These are phyloP conservation scores for Poecile atricapillus DNA, from an alignment of 2,113 vertebrate genomes.

Conservation along the genomic window DNA sequence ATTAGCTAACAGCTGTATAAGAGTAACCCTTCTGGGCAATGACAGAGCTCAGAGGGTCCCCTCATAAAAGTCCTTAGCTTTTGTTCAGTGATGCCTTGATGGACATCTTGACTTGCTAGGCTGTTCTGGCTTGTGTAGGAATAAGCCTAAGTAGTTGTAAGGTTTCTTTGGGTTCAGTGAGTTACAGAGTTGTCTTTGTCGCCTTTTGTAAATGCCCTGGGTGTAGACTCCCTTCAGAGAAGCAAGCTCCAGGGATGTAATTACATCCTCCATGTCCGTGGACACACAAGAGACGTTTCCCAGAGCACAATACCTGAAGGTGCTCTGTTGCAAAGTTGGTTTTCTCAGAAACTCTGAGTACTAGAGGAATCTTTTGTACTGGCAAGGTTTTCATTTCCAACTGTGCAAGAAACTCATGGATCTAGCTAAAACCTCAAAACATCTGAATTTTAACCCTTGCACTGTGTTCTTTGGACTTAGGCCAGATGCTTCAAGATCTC, in stretches of 20 bases:
- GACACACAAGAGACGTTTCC: neutral
- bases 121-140: neutral
- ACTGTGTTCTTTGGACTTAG: neutral
- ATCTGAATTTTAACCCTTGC: neutral
- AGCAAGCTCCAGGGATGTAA: neutral
- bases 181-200: neutral
- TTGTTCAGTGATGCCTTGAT: neutral
- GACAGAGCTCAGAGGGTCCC: neutral
- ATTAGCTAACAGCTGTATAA: neutral
- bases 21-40: neutral
- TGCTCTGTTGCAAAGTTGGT: neutral
- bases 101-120: neutral
- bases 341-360: neutral
- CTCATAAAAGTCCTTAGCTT: neutral
- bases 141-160: neutral
- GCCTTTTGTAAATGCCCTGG: neutral
- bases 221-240: neutral
- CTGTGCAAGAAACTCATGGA: neutral
- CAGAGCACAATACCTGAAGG: neutral
- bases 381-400: neutral
- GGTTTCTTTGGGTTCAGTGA: neutral
- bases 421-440: neutral
- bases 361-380: neutral
- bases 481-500: neutral
- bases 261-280: accelerated